These are phyloP conservation scores for Netelia virgata DNA, from an alignment of 2,888 invertebrate species.

Conservation along the genomic window DNA sequence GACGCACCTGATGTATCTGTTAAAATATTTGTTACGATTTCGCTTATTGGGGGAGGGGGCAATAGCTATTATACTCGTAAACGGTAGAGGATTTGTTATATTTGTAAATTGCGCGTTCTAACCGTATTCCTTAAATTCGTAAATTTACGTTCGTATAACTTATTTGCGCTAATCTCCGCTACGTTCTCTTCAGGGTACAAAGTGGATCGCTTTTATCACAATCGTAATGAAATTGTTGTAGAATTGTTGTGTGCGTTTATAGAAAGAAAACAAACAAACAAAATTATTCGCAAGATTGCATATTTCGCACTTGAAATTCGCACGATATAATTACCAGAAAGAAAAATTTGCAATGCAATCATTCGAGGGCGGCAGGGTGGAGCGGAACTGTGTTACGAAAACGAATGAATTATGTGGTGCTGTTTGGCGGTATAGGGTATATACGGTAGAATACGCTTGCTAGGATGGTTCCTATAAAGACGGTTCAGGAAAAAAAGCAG, in stretches of 20 bases:
- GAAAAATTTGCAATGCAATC: slow-evolving; percentile 29
- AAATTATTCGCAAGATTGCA: slow-evolving; percentile 20
- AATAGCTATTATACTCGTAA: slow-evolving; percentile 35
- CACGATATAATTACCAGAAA: slow-evolving; percentile 2
- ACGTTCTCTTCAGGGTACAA: slow-evolving; percentile 62
- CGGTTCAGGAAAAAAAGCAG: slow-evolving; percentile 10
- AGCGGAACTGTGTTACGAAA: slow-evolving; percentile 14
- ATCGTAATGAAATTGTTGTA: slow-evolving; percentile 35
- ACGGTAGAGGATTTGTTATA: slow-evolving; percentile 52
- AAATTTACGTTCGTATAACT: slow-evolving; percentile 39
- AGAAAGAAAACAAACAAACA: background rate
- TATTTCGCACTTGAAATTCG: slow-evolving; percentile 44
- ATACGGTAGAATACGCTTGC: slow-evolving; percentile 48
- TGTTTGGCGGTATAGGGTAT: slow-evolving; percentile 41
- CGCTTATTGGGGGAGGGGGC: slow-evolving; percentile 30
- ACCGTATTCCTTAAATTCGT: slow-evolving; percentile 8
- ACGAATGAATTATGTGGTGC: slow-evolving; percentile 50
- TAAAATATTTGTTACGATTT: slow-evolving; percentile 6
- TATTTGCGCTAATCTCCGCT: slow-evolving; percentile 40
- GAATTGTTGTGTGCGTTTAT: slow-evolving; percentile 51
- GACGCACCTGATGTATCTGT: slow-evolving; percentile 33
- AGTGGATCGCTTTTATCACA: slow-evolving; percentile 35
- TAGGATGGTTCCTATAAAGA: slow-evolving; percentile 36
- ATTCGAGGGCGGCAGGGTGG: background rate
- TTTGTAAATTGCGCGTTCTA: slow-evolving; percentile 52